Percentiles rank a stretch among this genome's conserved stretches.
These are phyloP conservation scores for Ranitomeya variabilis DNA, from an alignment of 2,113 vertebrate species.

Conservation along the genomic window DNA sequence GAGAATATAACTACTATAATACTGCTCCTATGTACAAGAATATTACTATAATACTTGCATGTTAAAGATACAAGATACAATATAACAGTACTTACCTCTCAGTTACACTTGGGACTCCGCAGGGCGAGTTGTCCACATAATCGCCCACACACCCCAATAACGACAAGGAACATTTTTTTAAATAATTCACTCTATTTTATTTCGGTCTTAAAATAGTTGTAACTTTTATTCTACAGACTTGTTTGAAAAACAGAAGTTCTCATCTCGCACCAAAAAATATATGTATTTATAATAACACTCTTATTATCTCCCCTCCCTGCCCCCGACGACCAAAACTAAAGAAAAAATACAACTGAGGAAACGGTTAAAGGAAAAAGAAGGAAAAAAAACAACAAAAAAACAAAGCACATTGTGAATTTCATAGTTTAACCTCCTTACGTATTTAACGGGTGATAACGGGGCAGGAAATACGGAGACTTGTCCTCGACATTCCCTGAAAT, in stretches of 20 bases:
- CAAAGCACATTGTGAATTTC: neutral
- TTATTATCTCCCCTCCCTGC: constrained; percentile 73
- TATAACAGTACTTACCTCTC: neutral
- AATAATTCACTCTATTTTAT: constrained; percentile 95
- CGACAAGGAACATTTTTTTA: constrained; percentile 76
- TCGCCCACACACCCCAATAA: constrained; percentile 29
- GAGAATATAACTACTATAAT: no score
- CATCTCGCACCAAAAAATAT: constrained; percentile 81
- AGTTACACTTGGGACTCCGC: no score
- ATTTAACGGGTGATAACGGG: neutral
- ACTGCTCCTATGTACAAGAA: neutral
- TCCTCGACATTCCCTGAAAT: neutral
- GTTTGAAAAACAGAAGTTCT: constrained; percentile 89
- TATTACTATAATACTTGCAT: neutral
- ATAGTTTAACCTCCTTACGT: neutral
- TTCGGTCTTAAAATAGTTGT: constrained; percentile 96
- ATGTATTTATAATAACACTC: constrained; percentile 75
- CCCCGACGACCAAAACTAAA: constrained; percentile 77
- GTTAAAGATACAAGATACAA: neutral
- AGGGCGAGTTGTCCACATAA: neutral
- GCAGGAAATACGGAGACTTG: no score
- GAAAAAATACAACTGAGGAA: neutral
- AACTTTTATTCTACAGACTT: constrained; percentile 94
- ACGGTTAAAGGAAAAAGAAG: neutral
- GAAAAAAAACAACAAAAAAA: neutral